Base-by-base conservation (phyloP, 1,140 invertebrate genomes). In the Tachypleus tridentatus region DNA sequence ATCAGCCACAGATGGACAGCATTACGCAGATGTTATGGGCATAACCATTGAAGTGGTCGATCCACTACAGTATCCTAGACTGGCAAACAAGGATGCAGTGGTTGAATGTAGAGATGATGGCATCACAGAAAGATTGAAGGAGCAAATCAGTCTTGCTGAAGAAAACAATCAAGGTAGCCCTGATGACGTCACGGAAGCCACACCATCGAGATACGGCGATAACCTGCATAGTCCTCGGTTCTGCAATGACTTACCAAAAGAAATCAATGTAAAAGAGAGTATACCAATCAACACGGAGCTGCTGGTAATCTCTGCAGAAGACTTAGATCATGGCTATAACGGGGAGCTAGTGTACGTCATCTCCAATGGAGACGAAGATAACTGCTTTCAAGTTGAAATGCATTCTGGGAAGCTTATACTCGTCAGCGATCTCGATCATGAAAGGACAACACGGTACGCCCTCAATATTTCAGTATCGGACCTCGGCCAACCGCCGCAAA, bases 391-490 rank as follows among this genome's bases (percentile, higher is more conserved):
- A 10, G 82, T 97, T 8, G 89, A 95, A 72, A 86, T 87, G 51
- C 86, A 93, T 65, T 86, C 81, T 3, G 94, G 93, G 0, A 86
- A 89, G 65, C 76, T 98, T 0, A 86, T 86, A 73, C 83, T 97
- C 0, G 87, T 92, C 58, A 87, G 88, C 0, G 86, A 87, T 70
- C 77, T 97, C 10, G 94, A 98, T 76, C 82, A 93, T 29, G 95
- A 98, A 78, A 80, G 84, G 5, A 83, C 87, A 68, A 82, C 80
- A 58, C 84, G 88, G 70, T 97, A 97, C 76, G 83, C 85, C 56
- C 79, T 97, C 4, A 94, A 94, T 73, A 81, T 98, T 5, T 91
- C 86, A 4, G 92, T 91, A 0, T 93, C 85, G 73, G 95, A 98
- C 77, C 77, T 90, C 3, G 91, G 91, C 0, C 84, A 83, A 65